Base-by-base conservation (phyloP, 2,888 invertebrate species). In the Diachrysia chrysitis region DNA sequence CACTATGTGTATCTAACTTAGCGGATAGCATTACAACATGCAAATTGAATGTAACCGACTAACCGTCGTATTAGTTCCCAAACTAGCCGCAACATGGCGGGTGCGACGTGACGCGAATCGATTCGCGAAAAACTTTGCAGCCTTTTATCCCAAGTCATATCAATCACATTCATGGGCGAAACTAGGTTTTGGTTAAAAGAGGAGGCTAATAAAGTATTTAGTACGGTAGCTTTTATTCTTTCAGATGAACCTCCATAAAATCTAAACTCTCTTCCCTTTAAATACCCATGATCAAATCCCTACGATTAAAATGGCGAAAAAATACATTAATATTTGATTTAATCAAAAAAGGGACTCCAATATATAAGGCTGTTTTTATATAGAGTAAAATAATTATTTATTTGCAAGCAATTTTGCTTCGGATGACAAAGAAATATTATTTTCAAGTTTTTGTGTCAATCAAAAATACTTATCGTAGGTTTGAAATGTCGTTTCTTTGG, bases 401-500 rank as follows among this genome's bases (percentile, higher is more conserved):
- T 29, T 61, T 63, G n/a, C n/a, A 25, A 62, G 42, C n/a, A 6
- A 61, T 58, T 29, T 16, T 21, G 56, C 14, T 56, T 63, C 21
- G 10, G 57, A 21, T 55, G 56, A 19, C 37, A 55, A 54, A 66
- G 46, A 23, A 37, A 42, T 29, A 46, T 66, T 60, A 16, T 76
- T 67, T 46, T n/a, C 17, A 54, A 23, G 51, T 5, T 62, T 68
- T 35, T 29, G 53, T 59, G 55, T 61, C 53, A 61, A 78, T 64
- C 29, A 25, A 46, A 78, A 60, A 68, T 75, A 72, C 73, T 69
- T 63, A 75, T 60, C 46, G 56, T 81, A 68, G 48, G 61, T 76
- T 69, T 69, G 69, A 76, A 79, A 79, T 82, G 76, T 82, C 76
- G 83, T 82, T 81, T 87, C 88, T 89, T 87, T 89, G 89, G 87